Conservation (phyloP, 64 coral and sea anemone species). For the Orbicella faveolata region DNA sequence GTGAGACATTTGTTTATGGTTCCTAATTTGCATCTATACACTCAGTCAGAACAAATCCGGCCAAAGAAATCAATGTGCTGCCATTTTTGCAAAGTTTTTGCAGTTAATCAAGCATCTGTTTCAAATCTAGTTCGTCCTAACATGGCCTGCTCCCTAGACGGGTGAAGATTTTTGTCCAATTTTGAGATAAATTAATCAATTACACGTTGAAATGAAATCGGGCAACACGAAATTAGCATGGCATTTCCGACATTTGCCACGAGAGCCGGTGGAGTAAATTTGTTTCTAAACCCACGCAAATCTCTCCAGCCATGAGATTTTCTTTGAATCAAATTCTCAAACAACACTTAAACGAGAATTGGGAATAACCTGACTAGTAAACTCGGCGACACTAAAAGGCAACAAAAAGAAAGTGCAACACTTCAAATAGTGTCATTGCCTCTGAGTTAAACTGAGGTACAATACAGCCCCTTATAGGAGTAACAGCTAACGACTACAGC, state of each 20-base stretch:
- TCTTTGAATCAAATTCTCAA: neutral
- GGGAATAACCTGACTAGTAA: neutral
- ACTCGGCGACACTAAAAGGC: neutral
- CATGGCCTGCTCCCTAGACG: neutral
- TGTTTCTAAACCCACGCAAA: neutral
- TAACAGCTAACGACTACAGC: neutral
- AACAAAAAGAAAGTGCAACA: neutral
- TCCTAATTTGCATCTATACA: neutral
- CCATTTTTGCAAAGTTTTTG: neutral
- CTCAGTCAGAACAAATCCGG: neutral
- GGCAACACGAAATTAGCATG: neutral
- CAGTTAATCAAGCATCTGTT: neutral
- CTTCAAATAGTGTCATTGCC: neutral
- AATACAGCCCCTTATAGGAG: neutral
- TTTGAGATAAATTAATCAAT: constrained; percentile 5
- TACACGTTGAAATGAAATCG: constrained; percentile 5
- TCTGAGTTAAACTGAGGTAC: neutral
- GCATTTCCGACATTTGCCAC: neutral
- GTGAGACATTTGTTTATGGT: constrained; percentile 22
- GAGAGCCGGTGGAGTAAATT: neutral
- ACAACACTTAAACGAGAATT: neutral
- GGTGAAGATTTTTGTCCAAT: neutral
- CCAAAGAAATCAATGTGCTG: neutral
- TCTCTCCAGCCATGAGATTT: neutral
- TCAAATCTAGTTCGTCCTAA: no score